Conservation (phyloP, 2,888 invertebrate species). For the Loripinus fragilis region DNA sequence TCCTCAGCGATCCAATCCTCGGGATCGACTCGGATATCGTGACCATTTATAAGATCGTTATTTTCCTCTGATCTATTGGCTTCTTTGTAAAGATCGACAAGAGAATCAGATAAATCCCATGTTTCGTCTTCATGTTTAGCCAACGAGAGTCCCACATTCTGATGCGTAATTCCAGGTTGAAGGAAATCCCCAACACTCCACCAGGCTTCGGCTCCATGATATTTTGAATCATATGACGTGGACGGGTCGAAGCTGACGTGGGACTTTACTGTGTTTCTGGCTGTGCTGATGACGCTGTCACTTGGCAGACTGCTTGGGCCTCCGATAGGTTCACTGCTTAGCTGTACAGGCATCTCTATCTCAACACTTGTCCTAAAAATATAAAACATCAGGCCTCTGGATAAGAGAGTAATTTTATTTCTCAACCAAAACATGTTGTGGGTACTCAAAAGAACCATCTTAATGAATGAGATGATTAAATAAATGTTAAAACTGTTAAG, state of each 20-base stretch:
- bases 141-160: slow-evolving; percentile 64
- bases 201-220: slow-evolving; percentile 73
- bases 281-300: slow-evolving; percentile 22
- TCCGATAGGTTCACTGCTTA: slow-evolving; percentile 54
- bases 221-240: slow-evolving; percentile 28
- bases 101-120: slow-evolving; percentile 82
- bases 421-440: too few species aligned
- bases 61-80: slow-evolving; percentile 61
- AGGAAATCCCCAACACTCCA: slow-evolving; percentile 76
- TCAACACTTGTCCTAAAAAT: slow-evolving; percentile 64
- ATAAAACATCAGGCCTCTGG: too few species aligned
- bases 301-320: slow-evolving; percentile 49
- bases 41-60: slow-evolving; percentile 38
- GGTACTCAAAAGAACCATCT: too few species aligned
- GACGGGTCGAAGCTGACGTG: slow-evolving; percentile 27
- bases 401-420: too few species aligned
- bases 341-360: slow-evolving; percentile 63
- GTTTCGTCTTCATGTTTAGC: slow-evolving; percentile 74
- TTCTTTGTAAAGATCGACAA: slow-evolving; percentile 78
- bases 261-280: slow-evolving; percentile 34
- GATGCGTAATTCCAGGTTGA: slow-evolving; percentile 68
- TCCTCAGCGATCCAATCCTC: slow-evolving; percentile 78
- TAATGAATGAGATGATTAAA: too few species aligned
- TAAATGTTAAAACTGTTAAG: too few species aligned
- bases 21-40: slow-evolving; percentile 58